A percentile compares a stretch with the other conserved stretches of the same genome.
Conservation (phyloP, 2,797 vertebrate species). For the Betta splendens region DNA sequence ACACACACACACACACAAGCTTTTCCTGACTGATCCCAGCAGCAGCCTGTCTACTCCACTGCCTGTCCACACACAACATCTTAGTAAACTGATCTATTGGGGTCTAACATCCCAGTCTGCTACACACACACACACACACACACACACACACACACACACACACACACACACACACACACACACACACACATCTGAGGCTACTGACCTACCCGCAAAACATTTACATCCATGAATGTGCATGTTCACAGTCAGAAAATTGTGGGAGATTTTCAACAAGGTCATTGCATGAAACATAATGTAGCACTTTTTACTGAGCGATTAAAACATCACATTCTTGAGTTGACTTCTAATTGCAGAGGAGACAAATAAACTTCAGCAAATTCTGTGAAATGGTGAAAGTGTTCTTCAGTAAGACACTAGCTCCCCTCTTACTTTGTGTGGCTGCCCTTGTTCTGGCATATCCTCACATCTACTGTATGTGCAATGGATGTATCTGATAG, state of each 20-base stretch:
- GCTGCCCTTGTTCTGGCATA: constrained; percentile 18
- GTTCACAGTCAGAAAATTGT: too few species aligned
- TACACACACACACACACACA: constrained; percentile 1
- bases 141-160: constrained; percentile 1
- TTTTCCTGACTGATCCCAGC: not conserved
- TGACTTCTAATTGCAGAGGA: not conserved
- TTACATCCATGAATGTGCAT: constrained; percentile 12
- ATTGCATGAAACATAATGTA: too few species aligned
- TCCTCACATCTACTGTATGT: not conserved
- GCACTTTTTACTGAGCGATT: too few species aligned
- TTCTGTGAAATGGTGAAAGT: constrained; percentile 22
- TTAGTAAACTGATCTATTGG: constrained; percentile 31
- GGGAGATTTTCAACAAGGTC: too few species aligned
- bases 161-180: constrained; percentile 1
- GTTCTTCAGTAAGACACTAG: too few species aligned
- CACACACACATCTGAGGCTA: constrained; percentile 5
- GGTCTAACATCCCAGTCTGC: too few species aligned
- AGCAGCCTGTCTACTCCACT: constrained; percentile 5
- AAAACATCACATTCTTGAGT: not conserved
- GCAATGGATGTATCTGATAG: not conserved
- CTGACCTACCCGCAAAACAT: constrained; percentile 21
- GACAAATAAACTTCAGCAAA: not conserved
- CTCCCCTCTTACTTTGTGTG: not conserved
- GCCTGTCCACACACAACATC: too few species aligned
- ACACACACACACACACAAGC: not conserved